Percentiles rank a stretch among this genome's conserved stretches.
Conservation (phyloP, 1,140 invertebrate genomes). For the Wiebesia pumilae region DNA sequence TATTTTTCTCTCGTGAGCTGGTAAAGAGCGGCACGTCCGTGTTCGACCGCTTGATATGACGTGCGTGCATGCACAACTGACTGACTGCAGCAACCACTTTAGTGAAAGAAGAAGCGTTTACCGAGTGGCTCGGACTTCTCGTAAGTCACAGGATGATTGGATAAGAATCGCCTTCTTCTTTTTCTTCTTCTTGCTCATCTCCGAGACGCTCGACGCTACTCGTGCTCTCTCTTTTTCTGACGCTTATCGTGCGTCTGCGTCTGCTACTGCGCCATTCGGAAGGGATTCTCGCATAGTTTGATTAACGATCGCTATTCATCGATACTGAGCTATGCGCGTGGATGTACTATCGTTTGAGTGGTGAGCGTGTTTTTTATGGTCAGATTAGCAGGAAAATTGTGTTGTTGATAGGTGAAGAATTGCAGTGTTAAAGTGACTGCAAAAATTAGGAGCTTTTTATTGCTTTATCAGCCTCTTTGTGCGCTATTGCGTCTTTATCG, state of each 20-base stretch:
- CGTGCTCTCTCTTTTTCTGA: slow-evolving; percentile 8
- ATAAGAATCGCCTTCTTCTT: slow-evolving; percentile 21
- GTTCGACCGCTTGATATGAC: not conserved
- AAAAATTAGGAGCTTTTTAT: not conserved
- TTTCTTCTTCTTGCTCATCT: not conserved
- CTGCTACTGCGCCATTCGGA: not conserved
- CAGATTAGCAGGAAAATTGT: not conserved
- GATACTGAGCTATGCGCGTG: not conserved
- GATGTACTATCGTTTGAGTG: not conserved
- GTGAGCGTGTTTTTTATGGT: not conserved
- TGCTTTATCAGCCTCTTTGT: too few relatives aligned
- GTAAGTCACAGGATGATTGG: slow-evolving; percentile 31
- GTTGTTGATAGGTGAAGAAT: not conserved
- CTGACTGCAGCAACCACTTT: not conserved
- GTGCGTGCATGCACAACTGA: not conserved
- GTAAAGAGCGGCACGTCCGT: not conserved
- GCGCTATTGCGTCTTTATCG: too few relatives aligned
- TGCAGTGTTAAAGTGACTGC: not conserved
- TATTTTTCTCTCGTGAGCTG: slow-evolving; percentile 1
- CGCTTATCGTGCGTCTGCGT: not conserved
- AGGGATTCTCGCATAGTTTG: not conserved
- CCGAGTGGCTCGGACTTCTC: not conserved
- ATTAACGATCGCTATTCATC: not conserved
- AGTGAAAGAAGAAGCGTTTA: not conserved
- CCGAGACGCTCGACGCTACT: not conserved